A percentile compares a stretch with the other conserved stretches of the same genome.
These are phyloP conservation scores for Subacronicta megacephala DNA, from an alignment of 2,888 invertebrate genomes.

Conservation along the genomic window DNA sequence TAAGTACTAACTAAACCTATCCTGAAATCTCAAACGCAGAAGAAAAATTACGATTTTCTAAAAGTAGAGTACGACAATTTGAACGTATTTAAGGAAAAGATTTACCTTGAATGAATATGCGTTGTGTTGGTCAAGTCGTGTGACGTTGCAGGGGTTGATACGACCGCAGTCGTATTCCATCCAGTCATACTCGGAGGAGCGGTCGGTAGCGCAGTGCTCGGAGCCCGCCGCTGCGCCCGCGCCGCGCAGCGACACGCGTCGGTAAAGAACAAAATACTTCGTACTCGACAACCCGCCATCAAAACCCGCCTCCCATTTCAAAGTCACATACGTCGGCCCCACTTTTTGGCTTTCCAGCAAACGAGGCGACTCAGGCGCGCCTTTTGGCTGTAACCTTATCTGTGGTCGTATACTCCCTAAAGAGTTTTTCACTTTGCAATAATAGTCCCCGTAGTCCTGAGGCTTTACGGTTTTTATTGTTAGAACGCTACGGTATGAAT, in stretches of 20 bases:
- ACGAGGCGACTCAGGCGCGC: constrained; percentile 95
- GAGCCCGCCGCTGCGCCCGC: constrained; percentile 86
- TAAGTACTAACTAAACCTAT: too few relatives aligned
- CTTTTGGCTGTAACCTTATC: constrained; percentile 95
- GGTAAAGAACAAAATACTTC: constrained; percentile 96
- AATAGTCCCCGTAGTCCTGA: constrained; percentile 97
- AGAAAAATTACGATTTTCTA: constrained; percentile 3
- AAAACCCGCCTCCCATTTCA: constrained; percentile 97
- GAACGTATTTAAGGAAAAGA: background rate
- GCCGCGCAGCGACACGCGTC: constrained; percentile 89
- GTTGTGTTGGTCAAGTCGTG: constrained; percentile 95
- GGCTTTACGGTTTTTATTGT: constrained; percentile 93
- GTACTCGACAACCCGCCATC: constrained; percentile 96
- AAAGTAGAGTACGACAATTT: background rate
- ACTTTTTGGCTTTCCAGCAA: constrained; percentile 92
- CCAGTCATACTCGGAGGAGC: constrained; percentile 91
- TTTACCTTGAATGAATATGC: constrained; percentile 95
- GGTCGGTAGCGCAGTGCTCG: constrained; percentile 74
- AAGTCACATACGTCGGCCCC: constrained; percentile 94
- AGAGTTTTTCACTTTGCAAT: constrained; percentile 95
- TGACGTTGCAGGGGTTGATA: constrained; percentile 96
- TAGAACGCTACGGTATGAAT: constrained; percentile 95
- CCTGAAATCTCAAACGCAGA: background rate
- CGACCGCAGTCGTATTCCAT: constrained; percentile 96
- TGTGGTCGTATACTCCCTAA: constrained; percentile 93